Conservation (phyloP, 1,140 invertebrate species). For the Calliphora vicina region DNA sequence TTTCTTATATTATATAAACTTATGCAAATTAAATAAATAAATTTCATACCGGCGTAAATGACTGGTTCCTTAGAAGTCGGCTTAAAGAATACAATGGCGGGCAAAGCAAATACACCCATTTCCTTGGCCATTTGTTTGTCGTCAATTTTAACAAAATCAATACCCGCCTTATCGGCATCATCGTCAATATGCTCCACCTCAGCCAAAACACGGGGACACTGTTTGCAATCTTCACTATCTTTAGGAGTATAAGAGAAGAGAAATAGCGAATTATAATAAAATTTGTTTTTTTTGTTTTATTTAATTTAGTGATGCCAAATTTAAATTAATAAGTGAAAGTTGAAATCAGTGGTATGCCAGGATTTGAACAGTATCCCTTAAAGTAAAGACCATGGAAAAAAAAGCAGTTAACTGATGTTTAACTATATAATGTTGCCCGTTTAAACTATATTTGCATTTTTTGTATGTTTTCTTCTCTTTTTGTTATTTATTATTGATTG, state of each 20-base stretch:
- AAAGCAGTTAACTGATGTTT: too few species aligned
- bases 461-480: too few species aligned
- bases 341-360: too few species aligned
- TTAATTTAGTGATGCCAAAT: background rate
- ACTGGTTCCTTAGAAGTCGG: conserved; percentile 88
- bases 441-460: too few species aligned
- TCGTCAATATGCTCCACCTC: conserved; percentile 95
- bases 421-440: too few species aligned
- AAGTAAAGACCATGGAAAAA: too few species aligned
- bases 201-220: conserved; percentile 85
- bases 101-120: conserved; percentile 86
- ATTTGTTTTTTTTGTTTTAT: background rate
- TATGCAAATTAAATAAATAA: too few species aligned
- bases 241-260: conserved; percentile 25
- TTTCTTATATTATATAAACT: background rate
- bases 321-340: too few species aligned
- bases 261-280: background rate
- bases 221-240: conserved; percentile 95
- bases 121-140: conserved; percentile 87
- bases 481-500: too few species aligned
- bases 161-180: conserved; percentile 89
- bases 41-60: conserved; percentile 84
- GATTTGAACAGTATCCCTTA: too few species aligned
- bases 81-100: conserved; percentile 89
- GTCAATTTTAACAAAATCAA: conserved; percentile 93